Conservation (phyloP, 2,888 invertebrate genomes). For the Amiota mariae region DNA sequence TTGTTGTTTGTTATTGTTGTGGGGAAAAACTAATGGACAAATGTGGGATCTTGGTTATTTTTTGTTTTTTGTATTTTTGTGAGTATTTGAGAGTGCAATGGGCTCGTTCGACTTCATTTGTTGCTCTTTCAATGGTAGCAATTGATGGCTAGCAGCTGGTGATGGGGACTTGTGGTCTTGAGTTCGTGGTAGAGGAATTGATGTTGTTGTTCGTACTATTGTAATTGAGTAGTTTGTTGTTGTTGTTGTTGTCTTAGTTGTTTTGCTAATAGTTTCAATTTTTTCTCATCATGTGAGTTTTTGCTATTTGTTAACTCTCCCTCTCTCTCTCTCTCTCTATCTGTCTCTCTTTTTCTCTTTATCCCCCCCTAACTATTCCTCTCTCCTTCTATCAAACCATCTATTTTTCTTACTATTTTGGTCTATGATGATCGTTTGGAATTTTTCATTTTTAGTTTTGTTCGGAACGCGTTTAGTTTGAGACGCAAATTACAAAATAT, state of each 20-base stretch:
- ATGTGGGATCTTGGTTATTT: too few species aligned
- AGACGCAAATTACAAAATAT: conserved; percentile 45
- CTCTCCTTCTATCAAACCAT: background rate
- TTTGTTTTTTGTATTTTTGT: too few species aligned
- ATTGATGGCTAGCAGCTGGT: too few species aligned
- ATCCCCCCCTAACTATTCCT: conserved; percentile 18
- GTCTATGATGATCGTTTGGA: conserved; percentile 46
- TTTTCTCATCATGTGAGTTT: background rate
- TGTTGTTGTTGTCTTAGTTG: background rate
- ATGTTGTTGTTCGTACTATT: too few species aligned
- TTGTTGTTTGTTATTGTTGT: too few species aligned
- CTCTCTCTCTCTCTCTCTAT: conserved; percentile 20
- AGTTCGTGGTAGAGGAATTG: too few species aligned
- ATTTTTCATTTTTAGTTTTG: conserved; percentile 46
- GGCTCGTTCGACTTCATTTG: too few species aligned
- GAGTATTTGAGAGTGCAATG: too few species aligned
- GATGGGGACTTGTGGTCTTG: too few species aligned
- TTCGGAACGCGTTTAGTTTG: conserved; percentile 48
- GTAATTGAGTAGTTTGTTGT: conserved; percentile 35
- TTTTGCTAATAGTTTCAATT: too few species aligned
- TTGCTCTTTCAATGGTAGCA: too few species aligned
- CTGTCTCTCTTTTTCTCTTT: background rate
- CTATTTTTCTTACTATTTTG: background rate
- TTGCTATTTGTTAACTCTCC: background rate
- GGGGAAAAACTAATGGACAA: too few species aligned